These are phyloP conservation scores for Rhyacophila evoluta DNA, from an alignment of 2,888 invertebrate genomes.

Conservation along the genomic window DNA sequence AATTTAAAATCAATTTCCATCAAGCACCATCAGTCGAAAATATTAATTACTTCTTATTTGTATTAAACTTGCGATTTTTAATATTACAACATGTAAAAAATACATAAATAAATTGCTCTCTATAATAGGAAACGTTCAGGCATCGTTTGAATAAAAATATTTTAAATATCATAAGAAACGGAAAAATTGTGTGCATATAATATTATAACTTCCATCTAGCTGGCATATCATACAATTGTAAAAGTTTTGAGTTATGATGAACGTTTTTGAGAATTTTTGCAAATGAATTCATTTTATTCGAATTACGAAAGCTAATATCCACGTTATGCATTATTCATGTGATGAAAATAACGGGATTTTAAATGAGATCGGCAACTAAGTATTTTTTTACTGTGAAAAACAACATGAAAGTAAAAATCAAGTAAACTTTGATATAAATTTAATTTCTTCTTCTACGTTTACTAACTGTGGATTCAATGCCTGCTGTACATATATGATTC, in stretches of 20 bases:
- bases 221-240: background rate
- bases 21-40: background rate
- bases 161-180: background rate
- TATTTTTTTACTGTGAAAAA: background rate
- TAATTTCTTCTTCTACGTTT: too few species aligned
- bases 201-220: background rate
- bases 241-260: slow-evolving; percentile 13
- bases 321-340: slow-evolving; percentile 1
- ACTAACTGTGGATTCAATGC: too few species aligned
- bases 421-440: too few species aligned
- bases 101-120: too few species aligned
- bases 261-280: background rate
- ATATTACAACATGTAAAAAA: too few species aligned
- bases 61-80: background rate
- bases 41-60: background rate
- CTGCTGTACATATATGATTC: too few species aligned
- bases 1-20: too few species aligned
- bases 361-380: background rate
- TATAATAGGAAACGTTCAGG: too few species aligned
- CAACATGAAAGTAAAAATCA: background rate
- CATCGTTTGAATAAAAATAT: too few species aligned
- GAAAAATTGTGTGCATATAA: background rate
- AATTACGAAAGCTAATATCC: slow-evolving; percentile 22
- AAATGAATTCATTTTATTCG: slow-evolving; percentile 24
- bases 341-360: background rate